These are phyloP conservation scores for Centropus unirufus DNA, from an alignment of 2,113 vertebrate species.

Conservation along the genomic window DNA sequence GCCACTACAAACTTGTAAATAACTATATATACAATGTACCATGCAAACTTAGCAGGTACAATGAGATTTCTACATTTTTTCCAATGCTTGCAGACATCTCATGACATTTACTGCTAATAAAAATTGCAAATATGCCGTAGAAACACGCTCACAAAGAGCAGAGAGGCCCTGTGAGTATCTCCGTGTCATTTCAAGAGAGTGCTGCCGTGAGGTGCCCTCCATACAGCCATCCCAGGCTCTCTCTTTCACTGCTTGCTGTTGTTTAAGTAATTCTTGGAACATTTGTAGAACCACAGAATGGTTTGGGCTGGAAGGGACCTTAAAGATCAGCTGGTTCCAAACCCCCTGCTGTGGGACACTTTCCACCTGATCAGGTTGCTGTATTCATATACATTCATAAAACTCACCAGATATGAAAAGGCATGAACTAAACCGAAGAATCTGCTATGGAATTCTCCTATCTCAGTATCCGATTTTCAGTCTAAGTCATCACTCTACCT, in stretches of 20 bases:
- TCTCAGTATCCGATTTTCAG: neutral
- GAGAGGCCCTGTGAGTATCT: neutral
- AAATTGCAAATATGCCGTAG: neutral
- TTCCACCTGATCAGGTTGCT: too few relatives aligned
- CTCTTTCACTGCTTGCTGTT: neutral
- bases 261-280: neutral
- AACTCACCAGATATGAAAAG: neutral
- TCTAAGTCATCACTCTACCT: neutral
- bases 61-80: neutral
- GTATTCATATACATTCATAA: neutral
- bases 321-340: too few relatives aligned
- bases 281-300: neutral
- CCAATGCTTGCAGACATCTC: neutral
- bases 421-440: neutral
- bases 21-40: neutral
- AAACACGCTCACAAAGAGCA: neutral
- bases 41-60: accelerated
- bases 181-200: neutral
- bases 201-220: neutral
- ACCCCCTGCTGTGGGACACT: too few relatives aligned
- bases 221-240: neutral
- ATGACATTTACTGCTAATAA: neutral
- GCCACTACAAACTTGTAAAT: neutral
- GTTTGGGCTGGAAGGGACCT: too few relatives aligned
- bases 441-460: neutral